Evolutionary conservation across 1,140 invertebrate species (phyloP).

Genomic region (Drosophila punjabiensis): DNA sequence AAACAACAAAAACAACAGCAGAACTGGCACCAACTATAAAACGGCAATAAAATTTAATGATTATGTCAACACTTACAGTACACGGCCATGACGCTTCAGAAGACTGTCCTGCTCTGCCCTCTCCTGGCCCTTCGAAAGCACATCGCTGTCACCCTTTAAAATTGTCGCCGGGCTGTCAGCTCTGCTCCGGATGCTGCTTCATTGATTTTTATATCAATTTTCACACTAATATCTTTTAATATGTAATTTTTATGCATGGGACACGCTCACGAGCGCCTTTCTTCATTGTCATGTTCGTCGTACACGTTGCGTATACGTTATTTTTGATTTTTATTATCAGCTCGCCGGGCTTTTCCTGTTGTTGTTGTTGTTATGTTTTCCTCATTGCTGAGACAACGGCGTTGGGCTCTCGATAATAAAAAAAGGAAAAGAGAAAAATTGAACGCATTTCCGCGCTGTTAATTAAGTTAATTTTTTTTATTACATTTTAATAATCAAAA

Average conservation of each 20-base stretch:
- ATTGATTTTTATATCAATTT: conserved; percentile 84
- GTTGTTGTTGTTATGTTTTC: conserved; percentile 7
- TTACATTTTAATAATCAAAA: conserved; percentile 82
- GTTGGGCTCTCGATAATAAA: conserved; percentile 52
- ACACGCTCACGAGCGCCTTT: conserved; percentile 24
- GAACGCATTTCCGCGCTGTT: conserved; percentile 60
- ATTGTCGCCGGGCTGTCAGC: conserved; percentile 39
- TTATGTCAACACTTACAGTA: conserved; percentile 82
- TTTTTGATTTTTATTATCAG: conserved; percentile 79
- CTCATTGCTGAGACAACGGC: conserved; percentile 23
- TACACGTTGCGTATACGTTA: conserved; percentile 65
- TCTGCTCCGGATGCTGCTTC: conserved; percentile 51
- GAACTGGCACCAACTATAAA: conserved; percentile 49
- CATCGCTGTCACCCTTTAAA: conserved; percentile 62
- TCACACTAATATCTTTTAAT: conserved; percentile 82
- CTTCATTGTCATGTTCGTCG: conserved; percentile 31
- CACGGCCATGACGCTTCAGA: conserved; percentile 65
- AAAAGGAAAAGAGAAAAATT: conserved; percentile 11
- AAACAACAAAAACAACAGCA: conserved; percentile 14
- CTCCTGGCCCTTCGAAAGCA: conserved; percentile 13
- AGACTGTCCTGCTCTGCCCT: no score
- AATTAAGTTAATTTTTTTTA: conserved; percentile 82
- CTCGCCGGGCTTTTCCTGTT: conserved; percentile 24
- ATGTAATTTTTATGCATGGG: conserved; percentile 83
- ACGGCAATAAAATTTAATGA: conserved; percentile 79